Evolutionary conservation across 2,113 vertebrate genomes (phyloP), one percentile per base, ranked within the genome.

Genomic region (Microcebus ravelobensis): DNA sequence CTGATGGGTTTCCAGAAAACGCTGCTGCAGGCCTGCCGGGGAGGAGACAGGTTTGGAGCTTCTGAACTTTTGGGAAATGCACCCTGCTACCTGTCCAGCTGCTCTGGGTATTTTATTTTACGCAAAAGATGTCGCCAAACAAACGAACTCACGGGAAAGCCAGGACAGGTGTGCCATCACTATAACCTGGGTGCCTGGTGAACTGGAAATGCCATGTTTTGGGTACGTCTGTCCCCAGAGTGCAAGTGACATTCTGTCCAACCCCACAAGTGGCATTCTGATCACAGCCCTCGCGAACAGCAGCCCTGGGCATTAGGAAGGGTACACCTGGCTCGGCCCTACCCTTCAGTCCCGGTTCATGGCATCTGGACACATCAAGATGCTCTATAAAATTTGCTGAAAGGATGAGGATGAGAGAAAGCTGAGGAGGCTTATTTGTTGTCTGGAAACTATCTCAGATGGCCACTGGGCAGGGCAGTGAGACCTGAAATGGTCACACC

Each of bases 1-100:
- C 42, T 90, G 81, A 92, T 87, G 48, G 39, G n/a, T 81, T 95
- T 86, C 59, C 76, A 87, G 84, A 87, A 77, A 70, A 57, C 12
- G 63, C 39, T 73, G 82, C 83, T 21, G 3, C 59, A 79, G 25
- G 68, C 50, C 68, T 36, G 12, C 68, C 3, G 11, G 52, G 39
- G 18, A 90, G 85, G 23, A 90, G 91, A 92, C 52, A 79, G 65
- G 74, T 52, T 50, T n/a, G 17, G 39, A 80, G 21, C 42, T 4
- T 90, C 45, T 67, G 48, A 7, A 25, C 42, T 45, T 70, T 81
- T 84, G 77, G 77, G 45, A 70, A 94, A 85, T 59, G 42, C 6
- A 82, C 50, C 13, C 63, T 50, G 48, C 42, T 68, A 31, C 80
- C 36, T 23, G 10, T 31, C 52, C 23, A 36, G 50, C 42, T 71